Evolutionary conservation across 2,797 vertebrate species (phyloP).

Genomic region (Oryzias dopingdopingensis): DNA sequence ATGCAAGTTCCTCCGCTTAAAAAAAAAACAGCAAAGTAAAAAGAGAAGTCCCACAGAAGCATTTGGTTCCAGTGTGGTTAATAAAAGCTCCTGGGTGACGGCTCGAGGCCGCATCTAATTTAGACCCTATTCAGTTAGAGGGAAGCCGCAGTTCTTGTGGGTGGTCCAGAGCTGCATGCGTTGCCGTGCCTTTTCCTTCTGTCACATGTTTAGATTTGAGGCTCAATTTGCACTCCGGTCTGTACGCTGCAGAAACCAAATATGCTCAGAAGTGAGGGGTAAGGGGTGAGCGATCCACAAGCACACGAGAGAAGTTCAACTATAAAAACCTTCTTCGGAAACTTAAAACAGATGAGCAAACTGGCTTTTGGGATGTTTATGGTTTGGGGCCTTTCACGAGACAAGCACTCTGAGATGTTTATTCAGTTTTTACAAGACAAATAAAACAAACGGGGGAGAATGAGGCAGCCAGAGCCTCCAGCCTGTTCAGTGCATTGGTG

Average conservation of each 20-base stretch:
- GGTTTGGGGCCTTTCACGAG: slow-evolving; percentile 16
- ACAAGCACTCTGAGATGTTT: slow-evolving; percentile 29
- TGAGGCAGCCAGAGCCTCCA: slow-evolving; percentile 31
- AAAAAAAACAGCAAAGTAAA: slow-evolving; percentile 54
- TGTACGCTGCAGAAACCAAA: slow-evolving; percentile 31
- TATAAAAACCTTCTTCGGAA: slow-evolving; percentile 23
- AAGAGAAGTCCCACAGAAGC: slow-evolving; percentile 57
- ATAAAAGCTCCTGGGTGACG: slow-evolving; percentile 49
- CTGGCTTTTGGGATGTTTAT: slow-evolving; percentile 31
- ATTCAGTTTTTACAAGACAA: slow-evolving; percentile 42
- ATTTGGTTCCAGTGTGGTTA: slow-evolving; percentile 48
- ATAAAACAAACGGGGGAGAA: slow-evolving; percentile 34
- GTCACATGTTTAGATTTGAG: slow-evolving; percentile 71
- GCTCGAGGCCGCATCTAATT: slow-evolving; percentile 56
- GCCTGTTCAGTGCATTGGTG: slow-evolving; percentile 34
- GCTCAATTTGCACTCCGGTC: slow-evolving; percentile 61
- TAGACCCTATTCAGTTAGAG: slow-evolving; percentile 57
- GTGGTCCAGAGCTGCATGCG: slow-evolving; percentile 55
- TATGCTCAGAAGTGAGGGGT: slow-evolving; percentile 38
- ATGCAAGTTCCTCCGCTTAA: slow-evolving; percentile 56
- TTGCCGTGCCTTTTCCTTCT: slow-evolving; percentile 65
- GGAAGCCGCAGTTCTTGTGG: slow-evolving; percentile 46
- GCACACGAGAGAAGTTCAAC: slow-evolving; percentile 23
- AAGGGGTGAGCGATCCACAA: slow-evolving; percentile 41
- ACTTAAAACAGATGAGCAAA: slow-evolving; percentile 42